Evolutionary conservation across 53 echinoderm and acorn worm genomes (phyloP), one percentile per base, ranked within the genome.

Genomic region (Hippasteria phrygiana): DNA sequence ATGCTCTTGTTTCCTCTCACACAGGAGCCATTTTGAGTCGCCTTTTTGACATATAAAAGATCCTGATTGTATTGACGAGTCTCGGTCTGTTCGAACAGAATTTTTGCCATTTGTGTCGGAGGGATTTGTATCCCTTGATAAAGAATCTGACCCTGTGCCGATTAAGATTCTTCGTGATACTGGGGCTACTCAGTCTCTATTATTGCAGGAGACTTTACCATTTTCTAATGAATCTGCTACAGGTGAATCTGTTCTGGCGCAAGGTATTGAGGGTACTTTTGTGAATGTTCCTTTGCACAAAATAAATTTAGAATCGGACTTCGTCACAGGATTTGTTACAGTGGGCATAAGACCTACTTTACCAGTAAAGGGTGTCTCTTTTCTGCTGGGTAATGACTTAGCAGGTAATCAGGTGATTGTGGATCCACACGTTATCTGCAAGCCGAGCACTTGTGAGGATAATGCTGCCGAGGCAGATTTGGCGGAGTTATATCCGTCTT

Each of bases 401-500:
- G 73, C 73, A 37, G 73, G 73, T 35, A 33, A 35, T 72, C 35
- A 72, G 36, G 73, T 72, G 73, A 72, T 35, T 35, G 73, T 33
- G 3, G 73, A 72, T 31, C 73, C 73, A 32, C 35, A 37, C 31
- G 73, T 72, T 48, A 14, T 48, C 8, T 10, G 14, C 14, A 48
- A 48, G 48, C 48, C 48, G 48, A 48, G 48, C 48, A 48, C 48
- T 48, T 10, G 8, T 10, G 48, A 48, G 48, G 48, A 14, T 48
- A 48, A 48, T 48, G 14, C 48, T 48, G 48, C 48, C 8, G 14
- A 48, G 8, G 48, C 48, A 48, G 48, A 48, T 48, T 48, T 93
- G 78, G 62, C 75, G 71, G 26, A 69, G 26, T 33, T 86, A 48
- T 93, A 56, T 54, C 93, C 93, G 17, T 35, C 90, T 18, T 93